Conservation (phyloP, 1,140 invertebrate genomes). For the Epicauta chinensis region DNA sequence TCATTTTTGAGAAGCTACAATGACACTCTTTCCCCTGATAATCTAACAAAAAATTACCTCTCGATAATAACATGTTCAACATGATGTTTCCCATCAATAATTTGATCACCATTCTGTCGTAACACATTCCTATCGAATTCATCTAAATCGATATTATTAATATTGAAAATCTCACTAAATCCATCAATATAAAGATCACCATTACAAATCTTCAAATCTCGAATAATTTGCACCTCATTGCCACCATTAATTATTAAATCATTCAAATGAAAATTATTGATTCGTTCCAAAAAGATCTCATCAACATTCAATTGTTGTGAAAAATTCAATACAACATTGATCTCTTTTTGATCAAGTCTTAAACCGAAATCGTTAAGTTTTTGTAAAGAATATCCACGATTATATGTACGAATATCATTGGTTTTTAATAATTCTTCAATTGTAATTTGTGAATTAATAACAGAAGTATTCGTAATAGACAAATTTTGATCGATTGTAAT, state of each 20-base stretch:
- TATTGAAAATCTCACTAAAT: slow-evolving; percentile 19
- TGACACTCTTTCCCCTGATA: not conserved
- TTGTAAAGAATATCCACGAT: slow-evolving; percentile 5
- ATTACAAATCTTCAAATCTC: slow-evolving; percentile 39
- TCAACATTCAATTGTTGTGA: slow-evolving; percentile 35
- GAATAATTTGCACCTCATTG: slow-evolving; percentile 39
- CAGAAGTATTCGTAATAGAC: slow-evolving; percentile 39
- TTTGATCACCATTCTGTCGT: slow-evolving; percentile 42
- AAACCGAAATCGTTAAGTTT: slow-evolving; percentile 25
- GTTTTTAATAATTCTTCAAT: slow-evolving; percentile 35
- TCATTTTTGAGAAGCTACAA: too few species aligned
- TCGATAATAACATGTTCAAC: slow-evolving; percentile 16
- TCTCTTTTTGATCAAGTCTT: slow-evolving; percentile 27
- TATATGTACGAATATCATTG: slow-evolving; percentile 35
- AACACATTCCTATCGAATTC: slow-evolving; percentile 37
- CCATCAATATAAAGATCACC: slow-evolving; percentile 36
- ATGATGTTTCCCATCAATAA: slow-evolving; percentile 34
- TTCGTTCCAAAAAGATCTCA: slow-evolving; percentile 32
- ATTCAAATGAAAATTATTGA: slow-evolving; percentile 36
- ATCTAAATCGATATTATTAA: slow-evolving; percentile 32
- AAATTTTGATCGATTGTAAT: slow-evolving; percentile 38
- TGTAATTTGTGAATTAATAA: slow-evolving; percentile 40
- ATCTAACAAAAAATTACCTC: slow-evolving; percentile 11
- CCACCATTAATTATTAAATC: slow-evolving; percentile 35
- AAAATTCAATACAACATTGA: slow-evolving; percentile 38